Conservation (phyloP, 2,113 vertebrate species). For the Podiceps cristatus region DNA sequence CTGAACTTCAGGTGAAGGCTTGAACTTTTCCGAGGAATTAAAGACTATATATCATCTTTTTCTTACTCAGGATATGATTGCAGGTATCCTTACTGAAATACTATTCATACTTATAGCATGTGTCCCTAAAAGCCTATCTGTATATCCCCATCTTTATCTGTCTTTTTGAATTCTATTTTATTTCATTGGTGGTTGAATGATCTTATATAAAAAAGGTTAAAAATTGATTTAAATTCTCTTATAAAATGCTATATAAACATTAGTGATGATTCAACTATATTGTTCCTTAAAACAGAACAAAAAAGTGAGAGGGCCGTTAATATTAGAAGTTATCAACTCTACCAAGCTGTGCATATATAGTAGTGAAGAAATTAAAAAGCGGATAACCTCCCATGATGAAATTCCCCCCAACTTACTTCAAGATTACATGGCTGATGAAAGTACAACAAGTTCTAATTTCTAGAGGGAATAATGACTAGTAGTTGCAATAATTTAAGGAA, state of each 20-base stretch:
- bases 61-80: background rate
- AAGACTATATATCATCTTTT: background rate
- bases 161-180: background rate
- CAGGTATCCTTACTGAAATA: background rate
- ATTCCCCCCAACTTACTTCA: conserved; percentile 35
- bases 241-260: background rate
- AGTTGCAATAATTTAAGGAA: conserved; percentile 64
- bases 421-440: conserved; percentile 44
- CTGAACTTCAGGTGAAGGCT: background rate
- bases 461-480: conserved; percentile 57
- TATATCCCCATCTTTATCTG: background rate
- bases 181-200: background rate
- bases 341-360: background rate
- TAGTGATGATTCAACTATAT: background rate
- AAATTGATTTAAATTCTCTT: background rate
- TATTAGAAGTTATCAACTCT: background rate
- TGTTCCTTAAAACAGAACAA: background rate
- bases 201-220: background rate
- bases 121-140: background rate
- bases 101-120: background rate
- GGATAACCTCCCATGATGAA: background rate
- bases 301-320: background rate
- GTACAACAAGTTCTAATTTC: conserved; percentile 61
- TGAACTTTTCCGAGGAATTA: background rate
- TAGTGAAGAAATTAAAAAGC: conserved; percentile 42